phyloP scores from a whole-genome alignment of 64 coral and sea anemone species.

The Montipora efflorescens region DNA sequence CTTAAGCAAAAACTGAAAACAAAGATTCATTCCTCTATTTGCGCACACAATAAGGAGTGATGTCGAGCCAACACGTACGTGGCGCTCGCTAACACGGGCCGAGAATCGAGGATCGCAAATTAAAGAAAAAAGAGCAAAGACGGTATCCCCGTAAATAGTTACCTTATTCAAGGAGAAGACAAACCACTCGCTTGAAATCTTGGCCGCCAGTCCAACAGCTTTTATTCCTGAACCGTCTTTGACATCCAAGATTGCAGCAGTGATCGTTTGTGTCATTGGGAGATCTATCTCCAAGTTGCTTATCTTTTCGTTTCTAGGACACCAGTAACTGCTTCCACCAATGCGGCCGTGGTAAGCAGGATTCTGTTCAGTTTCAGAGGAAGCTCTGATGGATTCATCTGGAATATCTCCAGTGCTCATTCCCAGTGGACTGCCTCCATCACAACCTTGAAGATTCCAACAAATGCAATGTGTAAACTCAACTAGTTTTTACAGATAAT shows the following conservation, averaged over 20 bases:
- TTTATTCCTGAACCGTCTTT: background rate
- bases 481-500: too few relatives aligned
- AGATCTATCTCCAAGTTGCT: background rate
- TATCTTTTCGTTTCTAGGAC: background rate
- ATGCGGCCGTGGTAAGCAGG: background rate
- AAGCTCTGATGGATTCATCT: background rate
- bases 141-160: background rate
- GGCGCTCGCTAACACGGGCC: too few relatives aligned
- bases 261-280: background rate
- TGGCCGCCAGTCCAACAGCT: background rate
- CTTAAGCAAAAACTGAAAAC: too few relatives aligned
- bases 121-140: too few relatives aligned
- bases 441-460: background rate
- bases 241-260: background rate
- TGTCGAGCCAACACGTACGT: too few relatives aligned
- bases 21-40: too few relatives aligned
- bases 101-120: too few relatives aligned
- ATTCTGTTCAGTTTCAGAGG: background rate
- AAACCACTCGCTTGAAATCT: background rate
- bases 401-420: background rate
- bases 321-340: background rate
- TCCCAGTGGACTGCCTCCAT: background rate
- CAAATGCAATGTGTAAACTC: background rate
- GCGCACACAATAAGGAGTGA: too few relatives aligned
- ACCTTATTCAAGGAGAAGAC: background rate